A percentile compares a stretch with the other conserved stretches of the same genome.
Evolutionary conservation across 2,888 invertebrate species (phyloP).

Genomic region (Cotesia congregata): DNA sequence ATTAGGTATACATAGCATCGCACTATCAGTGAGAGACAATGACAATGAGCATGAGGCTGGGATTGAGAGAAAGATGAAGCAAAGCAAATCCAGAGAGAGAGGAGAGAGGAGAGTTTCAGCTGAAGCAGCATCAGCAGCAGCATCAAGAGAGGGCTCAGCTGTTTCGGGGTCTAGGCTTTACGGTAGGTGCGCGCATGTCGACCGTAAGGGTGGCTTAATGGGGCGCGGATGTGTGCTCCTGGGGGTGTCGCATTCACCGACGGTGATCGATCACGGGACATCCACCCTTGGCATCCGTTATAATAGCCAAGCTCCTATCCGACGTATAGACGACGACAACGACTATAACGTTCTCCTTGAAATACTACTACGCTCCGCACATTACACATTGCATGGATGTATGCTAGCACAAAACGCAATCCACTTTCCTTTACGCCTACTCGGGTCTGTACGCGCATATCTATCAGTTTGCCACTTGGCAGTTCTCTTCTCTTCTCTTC

Average conservation of each 20-base stretch:
- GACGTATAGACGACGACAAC: conserved; percentile 9
- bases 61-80: conserved; percentile 39
- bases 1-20: conserved; percentile 19
- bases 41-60: background rate
- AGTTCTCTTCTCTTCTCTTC: background rate
- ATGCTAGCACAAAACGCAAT: conserved; percentile 21
- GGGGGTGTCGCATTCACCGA: conserved; percentile 66
- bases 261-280: conserved; percentile 67
- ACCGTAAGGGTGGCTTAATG: conserved; percentile 63
- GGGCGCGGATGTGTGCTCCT: conserved; percentile 66
- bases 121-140: background rate
- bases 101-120: conserved; percentile 49
- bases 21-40: background rate
- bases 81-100: conserved; percentile 41
- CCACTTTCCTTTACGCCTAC: conserved; percentile 23
- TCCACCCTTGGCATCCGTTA: conserved; percentile 62
- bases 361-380: background rate
- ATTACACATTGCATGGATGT: background rate
- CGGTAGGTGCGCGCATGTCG: conserved; percentile 57
- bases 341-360: conserved; percentile 6
- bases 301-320: conserved; percentile 55
- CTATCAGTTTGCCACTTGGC: conserved; percentile 6
- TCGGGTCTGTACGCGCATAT: background rate
- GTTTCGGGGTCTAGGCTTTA: conserved; percentile 47
- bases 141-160: conserved; percentile 47